Evolutionary conservation across 2,113 vertebrate species (phyloP).

Genomic region (Lophius piscatorius): DNA sequence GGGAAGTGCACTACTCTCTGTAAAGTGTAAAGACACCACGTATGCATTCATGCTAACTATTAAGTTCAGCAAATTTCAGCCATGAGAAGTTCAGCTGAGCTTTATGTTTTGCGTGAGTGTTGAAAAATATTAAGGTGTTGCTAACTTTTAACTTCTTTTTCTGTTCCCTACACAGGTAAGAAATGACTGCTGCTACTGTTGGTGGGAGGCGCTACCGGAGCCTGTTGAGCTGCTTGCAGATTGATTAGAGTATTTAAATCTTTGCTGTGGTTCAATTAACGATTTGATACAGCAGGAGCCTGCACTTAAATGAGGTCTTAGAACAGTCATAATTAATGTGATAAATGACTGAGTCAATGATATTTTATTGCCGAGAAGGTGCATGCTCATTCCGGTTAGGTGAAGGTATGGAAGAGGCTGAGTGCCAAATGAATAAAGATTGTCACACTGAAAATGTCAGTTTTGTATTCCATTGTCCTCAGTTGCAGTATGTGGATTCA

Average conservation of each 20-base stretch:
- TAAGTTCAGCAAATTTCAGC: no score
- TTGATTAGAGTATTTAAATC: slow-evolving; percentile 14
- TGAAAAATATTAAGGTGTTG: no score
- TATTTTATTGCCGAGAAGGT: slow-evolving; percentile 19
- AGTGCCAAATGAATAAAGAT: slow-evolving; percentile 55
- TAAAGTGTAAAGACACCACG: no score
- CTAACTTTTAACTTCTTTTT: neutral
- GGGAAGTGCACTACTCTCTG: no score
- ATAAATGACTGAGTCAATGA: no score
- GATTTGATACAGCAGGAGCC: slow-evolving; percentile 6
- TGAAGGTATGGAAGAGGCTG: no score
- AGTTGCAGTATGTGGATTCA: neutral
- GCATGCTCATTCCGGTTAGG: no score
- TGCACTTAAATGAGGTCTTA: no score
- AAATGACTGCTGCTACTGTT: slow-evolving; percentile 51
- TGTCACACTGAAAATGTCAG: slow-evolving; percentile 7
- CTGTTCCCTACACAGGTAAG: slow-evolving; percentile 63
- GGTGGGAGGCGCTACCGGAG: slow-evolving; percentile 1
- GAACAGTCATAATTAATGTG: no score
- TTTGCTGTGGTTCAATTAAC: slow-evolving; percentile 17
- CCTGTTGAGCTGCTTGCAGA: slow-evolving; percentile 7
- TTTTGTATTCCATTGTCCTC: neutral
- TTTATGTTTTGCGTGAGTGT: no score
- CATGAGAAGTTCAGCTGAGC: no score
- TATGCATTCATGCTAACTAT: no score